Conservation (phyloP, 2,888 invertebrate genomes). For the Hirtodrosophila trivittata region DNA sequence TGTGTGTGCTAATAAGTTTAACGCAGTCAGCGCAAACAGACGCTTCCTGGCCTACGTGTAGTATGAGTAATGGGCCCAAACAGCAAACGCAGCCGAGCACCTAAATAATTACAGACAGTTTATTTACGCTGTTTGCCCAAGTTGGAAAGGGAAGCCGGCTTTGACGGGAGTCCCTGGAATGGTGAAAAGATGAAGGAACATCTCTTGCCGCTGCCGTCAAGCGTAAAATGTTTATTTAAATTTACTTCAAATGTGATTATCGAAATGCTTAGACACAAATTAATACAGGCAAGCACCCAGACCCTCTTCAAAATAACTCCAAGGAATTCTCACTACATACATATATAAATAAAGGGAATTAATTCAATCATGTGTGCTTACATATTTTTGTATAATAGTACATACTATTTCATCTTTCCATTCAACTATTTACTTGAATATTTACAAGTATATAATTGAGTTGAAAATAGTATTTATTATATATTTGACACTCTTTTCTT, state of each 20-base stretch:
- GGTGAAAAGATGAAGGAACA: slow-evolving; percentile 5
- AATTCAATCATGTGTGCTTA: too few relatives aligned
- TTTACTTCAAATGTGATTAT: slow-evolving; percentile 47
- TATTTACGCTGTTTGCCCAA: slow-evolving; percentile 33
- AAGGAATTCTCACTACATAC: too few relatives aligned
- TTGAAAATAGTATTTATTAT: too few relatives aligned
- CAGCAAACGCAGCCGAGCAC: slow-evolving; percentile 34
- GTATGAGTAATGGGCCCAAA: slow-evolving; percentile 63
- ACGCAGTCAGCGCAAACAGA: slow-evolving; percentile 19
- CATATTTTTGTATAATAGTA: too few relatives aligned
- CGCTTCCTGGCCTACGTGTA: slow-evolving; percentile 38
- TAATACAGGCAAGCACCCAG: not conserved
- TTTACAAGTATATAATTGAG: too few relatives aligned
- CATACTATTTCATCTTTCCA: too few relatives aligned
- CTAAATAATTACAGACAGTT: slow-evolving; percentile 53
- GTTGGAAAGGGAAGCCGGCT: not conserved
- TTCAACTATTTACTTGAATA: too few relatives aligned
- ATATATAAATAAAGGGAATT: too few relatives aligned
- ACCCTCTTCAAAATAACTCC: too few relatives aligned
- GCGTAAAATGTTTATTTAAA: slow-evolving; percentile 39
- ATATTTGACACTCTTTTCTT: too few relatives aligned
- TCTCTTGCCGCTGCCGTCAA: not conserved
- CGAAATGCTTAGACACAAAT: slow-evolving; percentile 38
- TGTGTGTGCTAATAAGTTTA: slow-evolving; percentile 34
- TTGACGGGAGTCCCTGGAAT: not conserved